These are phyloP conservation scores for Trissolcus brochymenae DNA, from an alignment of 2,888 invertebrate species.

Conservation along the genomic window DNA sequence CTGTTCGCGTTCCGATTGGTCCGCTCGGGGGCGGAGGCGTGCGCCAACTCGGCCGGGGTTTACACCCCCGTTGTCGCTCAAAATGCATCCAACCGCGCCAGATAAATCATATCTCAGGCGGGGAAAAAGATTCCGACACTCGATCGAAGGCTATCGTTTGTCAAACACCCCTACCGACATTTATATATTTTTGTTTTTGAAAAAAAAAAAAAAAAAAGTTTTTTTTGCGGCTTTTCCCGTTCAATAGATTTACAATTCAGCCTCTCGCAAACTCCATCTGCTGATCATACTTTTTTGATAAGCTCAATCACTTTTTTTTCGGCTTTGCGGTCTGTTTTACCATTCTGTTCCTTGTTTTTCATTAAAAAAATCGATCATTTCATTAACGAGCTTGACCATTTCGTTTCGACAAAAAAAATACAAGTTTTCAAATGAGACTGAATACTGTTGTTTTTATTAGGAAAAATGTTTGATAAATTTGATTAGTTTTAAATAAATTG, in stretches of 20 bases:
- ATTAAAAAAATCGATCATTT: conserved; percentile 10
- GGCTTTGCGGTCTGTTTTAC: no score
- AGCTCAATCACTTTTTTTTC: conserved; percentile 24
- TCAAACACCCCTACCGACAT: conserved; percentile 32
- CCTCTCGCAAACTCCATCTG: background rate
- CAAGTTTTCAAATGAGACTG: no score
- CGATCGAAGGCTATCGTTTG: conserved; percentile 55
- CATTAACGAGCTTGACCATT: background rate
- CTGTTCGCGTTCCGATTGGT: conserved; percentile 46
- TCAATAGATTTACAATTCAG: no score
- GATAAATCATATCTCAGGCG: conserved; percentile 54
- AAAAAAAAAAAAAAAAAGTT: background rate
- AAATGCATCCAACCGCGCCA: conserved; percentile 55
- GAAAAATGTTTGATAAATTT: no score
- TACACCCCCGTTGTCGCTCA: conserved; percentile 58
- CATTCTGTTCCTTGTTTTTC: background rate
- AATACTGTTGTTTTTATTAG: no score
- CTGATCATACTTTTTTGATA: background rate
- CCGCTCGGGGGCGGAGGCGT: conserved; percentile 52
- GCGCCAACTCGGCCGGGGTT: conserved; percentile 54
- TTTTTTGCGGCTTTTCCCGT: conserved; percentile 4
- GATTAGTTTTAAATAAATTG: no score
- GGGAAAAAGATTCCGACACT: conserved; percentile 49
- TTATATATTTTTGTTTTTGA: conserved; percentile 7
- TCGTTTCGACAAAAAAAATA: no score